Evolutionary conservation across 2,113 vertebrate species (phyloP).

Genomic region (Eudorcas thomsonii): DNA sequence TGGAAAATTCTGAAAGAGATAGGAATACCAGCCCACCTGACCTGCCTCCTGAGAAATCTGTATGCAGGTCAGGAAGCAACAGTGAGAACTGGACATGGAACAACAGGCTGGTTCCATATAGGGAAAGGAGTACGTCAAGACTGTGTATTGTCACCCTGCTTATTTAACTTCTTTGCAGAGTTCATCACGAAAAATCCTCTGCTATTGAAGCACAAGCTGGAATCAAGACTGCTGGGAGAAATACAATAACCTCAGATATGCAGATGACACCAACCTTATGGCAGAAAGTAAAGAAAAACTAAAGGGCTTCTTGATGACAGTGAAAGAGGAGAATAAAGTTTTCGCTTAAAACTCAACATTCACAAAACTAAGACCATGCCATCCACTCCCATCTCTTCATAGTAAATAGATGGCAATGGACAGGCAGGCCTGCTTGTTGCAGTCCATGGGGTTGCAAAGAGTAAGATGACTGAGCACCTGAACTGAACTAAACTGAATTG

Average conservation of each 20-base stretch:
- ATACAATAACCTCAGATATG: background rate
- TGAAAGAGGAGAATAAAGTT: background rate
- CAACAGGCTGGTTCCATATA: background rate
- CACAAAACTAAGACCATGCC: background rate
- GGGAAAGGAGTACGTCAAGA: background rate
- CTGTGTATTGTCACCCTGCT: background rate
- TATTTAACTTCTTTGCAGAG: background rate
- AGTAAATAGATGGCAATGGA: background rate
- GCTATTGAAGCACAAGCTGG: background rate
- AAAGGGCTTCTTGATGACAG: background rate
- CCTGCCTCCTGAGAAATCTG: background rate
- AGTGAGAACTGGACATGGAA: background rate
- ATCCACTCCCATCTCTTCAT: background rate
- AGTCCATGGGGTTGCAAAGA: too few relatives aligned
- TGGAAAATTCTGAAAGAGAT: background rate
- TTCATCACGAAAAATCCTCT: background rate
- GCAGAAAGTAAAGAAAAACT: background rate
- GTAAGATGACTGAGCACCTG: background rate
- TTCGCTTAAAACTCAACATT: background rate
- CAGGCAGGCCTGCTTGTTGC: too few relatives aligned
- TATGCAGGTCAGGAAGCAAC: background rate
- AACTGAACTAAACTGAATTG: background rate
- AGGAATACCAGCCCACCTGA: background rate
- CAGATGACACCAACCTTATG: background rate
- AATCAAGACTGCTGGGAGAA: background rate